Percentiles rank a stretch among this genome's conserved stretches.
phyloP scores from a whole-genome alignment of 2,113 vertebrate species.

The Neopipo cinnamomea region DNA sequence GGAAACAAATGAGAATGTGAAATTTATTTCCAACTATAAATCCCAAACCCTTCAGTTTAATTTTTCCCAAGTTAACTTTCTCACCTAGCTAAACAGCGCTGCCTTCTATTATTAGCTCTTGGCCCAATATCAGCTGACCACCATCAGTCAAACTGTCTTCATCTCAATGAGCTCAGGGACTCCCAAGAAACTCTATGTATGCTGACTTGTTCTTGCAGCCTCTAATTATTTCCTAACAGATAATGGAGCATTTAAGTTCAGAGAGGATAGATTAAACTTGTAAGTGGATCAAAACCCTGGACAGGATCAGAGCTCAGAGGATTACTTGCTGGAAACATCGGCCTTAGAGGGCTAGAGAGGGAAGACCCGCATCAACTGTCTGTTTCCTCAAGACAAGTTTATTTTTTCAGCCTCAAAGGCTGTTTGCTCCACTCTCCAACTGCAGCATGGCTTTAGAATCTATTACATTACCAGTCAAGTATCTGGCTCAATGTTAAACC shows the following conservation, averaged over 20 bases:
- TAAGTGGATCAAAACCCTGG: conserved; percentile 65
- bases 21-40: conserved; percentile 71
- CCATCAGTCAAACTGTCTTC: conserved; percentile 68
- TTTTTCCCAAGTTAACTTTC: conserved; percentile 74
- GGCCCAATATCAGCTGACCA: conserved; percentile 68
- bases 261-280: conserved; percentile 64
- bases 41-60: conserved; percentile 71
- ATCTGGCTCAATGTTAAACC: background rate
- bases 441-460: background rate
- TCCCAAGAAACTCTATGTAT: conserved; percentile 59
- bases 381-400: background rate
- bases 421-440: background rate
- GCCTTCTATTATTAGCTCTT: conserved; percentile 74
- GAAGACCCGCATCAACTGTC: background rate
- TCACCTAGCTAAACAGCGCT: conserved; percentile 73
- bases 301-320: conserved; percentile 18
- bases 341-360: background rate
- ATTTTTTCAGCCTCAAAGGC: background rate
- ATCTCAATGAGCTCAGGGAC: conserved; percentile 74
- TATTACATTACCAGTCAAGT: background rate
- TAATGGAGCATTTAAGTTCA: conserved; percentile 73
- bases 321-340: background rate
- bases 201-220: conserved; percentile 62
- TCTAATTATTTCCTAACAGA: conserved; percentile 79
- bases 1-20: conserved; percentile 72